These are phyloP conservation scores for Tachysurus fulvidraco DNA, from an alignment of 2,113 vertebrate genomes.

Conservation along the genomic window DNA sequence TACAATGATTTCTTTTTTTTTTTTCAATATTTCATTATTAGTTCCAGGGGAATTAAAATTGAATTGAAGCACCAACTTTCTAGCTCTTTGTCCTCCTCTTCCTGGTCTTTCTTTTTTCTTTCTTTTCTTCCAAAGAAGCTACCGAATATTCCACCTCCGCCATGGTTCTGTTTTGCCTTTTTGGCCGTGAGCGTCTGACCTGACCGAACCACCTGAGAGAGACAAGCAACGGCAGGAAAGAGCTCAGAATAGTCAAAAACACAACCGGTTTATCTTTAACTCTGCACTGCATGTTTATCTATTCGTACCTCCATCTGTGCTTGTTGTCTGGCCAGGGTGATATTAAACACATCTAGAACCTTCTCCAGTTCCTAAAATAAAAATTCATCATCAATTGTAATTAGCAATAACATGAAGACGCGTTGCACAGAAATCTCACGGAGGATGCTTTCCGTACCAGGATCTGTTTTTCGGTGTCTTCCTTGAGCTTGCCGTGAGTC, in stretches of 20 bases:
- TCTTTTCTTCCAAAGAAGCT: slow-evolving; percentile 85
- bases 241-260: background rate
- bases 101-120: slow-evolving; percentile 81
- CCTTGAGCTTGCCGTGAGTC: slow-evolving; percentile 77
- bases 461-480: slow-evolving; percentile 80
- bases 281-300: background rate
- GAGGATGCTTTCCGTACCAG: slow-evolving; percentile 75
- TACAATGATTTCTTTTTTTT: background rate
- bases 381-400: slow-evolving; percentile 30
- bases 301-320: slow-evolving; percentile 87
- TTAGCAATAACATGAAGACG: background rate
- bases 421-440: background rate
- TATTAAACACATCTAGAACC: slow-evolving; percentile 90
- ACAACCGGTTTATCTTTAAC: background rate
- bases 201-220: slow-evolving; percentile 83
- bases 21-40: background rate
- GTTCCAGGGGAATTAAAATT: background rate
- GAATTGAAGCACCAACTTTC: slow-evolving; percentile 72
- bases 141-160: slow-evolving; percentile 84
- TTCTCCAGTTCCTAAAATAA: slow-evolving; percentile 85
- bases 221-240: background rate
- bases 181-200: slow-evolving; percentile 86
- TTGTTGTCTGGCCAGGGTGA: slow-evolving; percentile 88
- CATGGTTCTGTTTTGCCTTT: slow-evolving; percentile 80
- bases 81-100: slow-evolving; percentile 65